Base-by-base conservation (phyloP, 1,140 invertebrate species). In the Brachionus manjavacas region DNA sequence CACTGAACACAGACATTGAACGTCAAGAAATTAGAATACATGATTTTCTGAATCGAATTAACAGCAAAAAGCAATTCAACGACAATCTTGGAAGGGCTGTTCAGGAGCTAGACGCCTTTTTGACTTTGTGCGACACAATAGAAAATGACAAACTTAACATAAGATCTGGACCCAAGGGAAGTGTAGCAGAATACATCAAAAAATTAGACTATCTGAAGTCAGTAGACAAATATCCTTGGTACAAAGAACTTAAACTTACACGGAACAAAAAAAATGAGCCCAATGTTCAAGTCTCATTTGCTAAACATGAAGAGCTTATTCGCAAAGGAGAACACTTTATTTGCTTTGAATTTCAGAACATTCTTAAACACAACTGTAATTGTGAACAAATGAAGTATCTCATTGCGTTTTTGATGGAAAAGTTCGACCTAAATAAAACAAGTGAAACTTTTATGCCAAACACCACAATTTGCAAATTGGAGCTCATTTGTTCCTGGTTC, bases 401-500 rank as follows among this genome's bases (percentile, higher is more conserved):
- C 12, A 76, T 76, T 11, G 43, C 52, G 46, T 76, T 76, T 49
- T 49, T 76, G 20, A 4, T 76, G 20, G 20, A 46, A 25, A 49
- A 76, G 11, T 76, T 76, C 52, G n/a, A 6, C 7, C 12, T 41
- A 20, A 41, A 41, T 41, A 72, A 41, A 72, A 0, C 11, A 4
- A 23, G 28, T 64, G 31, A 64, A 43, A 64, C 35, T 14, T 81
- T 81, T 81, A 23, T 81, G 16, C 52, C 79, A 14, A 64, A 7
- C 6, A 23, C 8, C 8, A 64, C 79, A 20, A 11, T 81, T 7
- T 14, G 31, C 55, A 81, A 81, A 68, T 64, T 81, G 60, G 39
- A 81, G 12, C 39, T 31, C 20, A 64, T 81, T 64, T 81, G 79
- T 35, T 41, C 31, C 9, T 81, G 79, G 79, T 81, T 81, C 52